These are phyloP conservation scores for Ichneumon xanthorius DNA, from an alignment of 2,888 invertebrate genomes.

Conservation along the genomic window DNA sequence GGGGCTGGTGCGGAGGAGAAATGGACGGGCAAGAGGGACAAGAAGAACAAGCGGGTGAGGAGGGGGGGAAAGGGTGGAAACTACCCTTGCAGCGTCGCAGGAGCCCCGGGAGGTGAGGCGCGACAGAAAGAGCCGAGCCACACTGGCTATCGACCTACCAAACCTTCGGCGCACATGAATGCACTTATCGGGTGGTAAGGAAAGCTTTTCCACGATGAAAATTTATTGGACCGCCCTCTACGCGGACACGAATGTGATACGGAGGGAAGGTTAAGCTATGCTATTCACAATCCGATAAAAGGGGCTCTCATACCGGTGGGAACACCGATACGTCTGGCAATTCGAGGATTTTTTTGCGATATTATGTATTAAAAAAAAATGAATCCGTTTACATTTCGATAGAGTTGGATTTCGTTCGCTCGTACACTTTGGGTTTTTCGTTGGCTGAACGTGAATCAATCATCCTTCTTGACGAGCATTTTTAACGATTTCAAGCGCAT, in stretches of 20 bases:
- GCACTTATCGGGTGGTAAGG: constrained; percentile 72
- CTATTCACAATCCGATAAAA: constrained; percentile 57
- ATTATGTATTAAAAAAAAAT: not conserved
- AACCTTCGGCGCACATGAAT: constrained; percentile 74
- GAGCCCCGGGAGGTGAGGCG: constrained; percentile 53
- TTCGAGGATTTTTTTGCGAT: constrained; percentile 24
- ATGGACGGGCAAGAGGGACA: not conserved
- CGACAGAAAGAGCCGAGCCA: constrained; percentile 46
- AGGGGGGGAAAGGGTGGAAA: constrained; percentile 33
- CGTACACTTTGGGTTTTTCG: not conserved
- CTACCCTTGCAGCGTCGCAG: constrained; percentile 45
- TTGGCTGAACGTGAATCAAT: not conserved
- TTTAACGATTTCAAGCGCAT: no score
- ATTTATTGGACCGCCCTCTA: constrained; percentile 54
- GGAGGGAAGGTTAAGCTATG: constrained; percentile 37
- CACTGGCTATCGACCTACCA: constrained; percentile 65
- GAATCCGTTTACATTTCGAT: not conserved
- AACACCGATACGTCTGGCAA: constrained; percentile 42
- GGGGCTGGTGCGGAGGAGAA: not conserved
- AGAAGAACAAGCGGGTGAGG: constrained; percentile 8
- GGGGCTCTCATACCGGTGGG: constrained; percentile 24
- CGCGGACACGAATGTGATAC: constrained; percentile 33
- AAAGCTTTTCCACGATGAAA: constrained; percentile 38
- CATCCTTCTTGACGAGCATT: not conserved
- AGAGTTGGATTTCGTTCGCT: not conserved